Percentiles rank a stretch among this genome's conserved stretches.
Conservation (phyloP, 2,797 vertebrate species). For the Chelon auratus region DNA sequence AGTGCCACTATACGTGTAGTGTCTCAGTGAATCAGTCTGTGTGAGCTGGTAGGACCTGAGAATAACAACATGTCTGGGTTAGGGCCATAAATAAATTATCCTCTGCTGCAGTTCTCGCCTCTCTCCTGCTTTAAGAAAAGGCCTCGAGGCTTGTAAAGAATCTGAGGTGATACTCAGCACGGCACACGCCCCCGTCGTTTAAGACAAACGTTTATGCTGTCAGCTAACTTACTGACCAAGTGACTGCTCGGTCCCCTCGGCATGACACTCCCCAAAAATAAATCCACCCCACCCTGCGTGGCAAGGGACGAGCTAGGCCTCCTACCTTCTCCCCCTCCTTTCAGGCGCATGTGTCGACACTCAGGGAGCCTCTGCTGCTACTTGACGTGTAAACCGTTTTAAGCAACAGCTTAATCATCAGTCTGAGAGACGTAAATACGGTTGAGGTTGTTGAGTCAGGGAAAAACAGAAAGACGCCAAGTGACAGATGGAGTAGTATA, state of each 20-base stretch:
- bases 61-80: conserved; percentile 31
- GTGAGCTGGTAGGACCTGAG: conserved; percentile 7
- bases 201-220: conserved; percentile 73
- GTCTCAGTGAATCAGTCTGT: background rate
- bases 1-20: background rate
- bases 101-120: background rate
- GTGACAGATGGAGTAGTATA: conserved; percentile 83
- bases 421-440: conserved; percentile 86
- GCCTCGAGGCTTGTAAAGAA: conserved; percentile 51
- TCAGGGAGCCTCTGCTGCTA: conserved; percentile 68
- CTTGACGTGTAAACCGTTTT: conserved; percentile 80
- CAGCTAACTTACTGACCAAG: conserved; percentile 70
- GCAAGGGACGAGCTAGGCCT: conserved; percentile 48
- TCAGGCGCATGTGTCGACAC: conserved; percentile 58
- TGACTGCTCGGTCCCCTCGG: conserved; percentile 54
- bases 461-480: conserved; percentile 81
- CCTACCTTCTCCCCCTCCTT: conserved; percentile 23
- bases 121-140: conserved; percentile 33
- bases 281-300: conserved; percentile 54
- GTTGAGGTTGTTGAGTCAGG: conserved; percentile 82
- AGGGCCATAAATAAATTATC: conserved; percentile 35
- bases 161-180: conserved; percentile 48
- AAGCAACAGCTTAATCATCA: conserved; percentile 88
- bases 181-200: conserved; percentile 40
- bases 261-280: conserved; percentile 80